These are phyloP conservation scores for Leptoteleia sp. DNA, from an alignment of 1,140 invertebrate species.

Conservation along the genomic window DNA sequence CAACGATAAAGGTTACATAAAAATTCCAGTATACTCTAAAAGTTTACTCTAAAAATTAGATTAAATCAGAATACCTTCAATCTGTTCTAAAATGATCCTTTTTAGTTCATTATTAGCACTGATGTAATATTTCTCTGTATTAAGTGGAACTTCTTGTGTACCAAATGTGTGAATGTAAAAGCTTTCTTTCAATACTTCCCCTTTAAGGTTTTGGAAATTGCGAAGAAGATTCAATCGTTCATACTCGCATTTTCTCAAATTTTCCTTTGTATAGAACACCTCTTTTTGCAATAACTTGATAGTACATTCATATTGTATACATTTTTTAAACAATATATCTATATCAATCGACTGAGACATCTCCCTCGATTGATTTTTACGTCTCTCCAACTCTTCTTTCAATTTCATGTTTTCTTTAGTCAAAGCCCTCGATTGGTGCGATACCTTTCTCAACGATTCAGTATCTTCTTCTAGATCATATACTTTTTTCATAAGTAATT, in stretches of 20 bases:
- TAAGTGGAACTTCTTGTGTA: background rate
- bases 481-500: conserved; percentile 49
- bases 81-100: conserved; percentile 10
- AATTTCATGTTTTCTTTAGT: conserved; percentile 8
- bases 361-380: conserved; percentile 1
- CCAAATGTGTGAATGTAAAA: background rate
- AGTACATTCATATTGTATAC: too few species aligned
- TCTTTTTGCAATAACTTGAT: too few species aligned
- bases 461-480: conserved; percentile 19
- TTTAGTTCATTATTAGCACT: conserved; percentile 13
- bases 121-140: background rate
- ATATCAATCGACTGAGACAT: too few species aligned
- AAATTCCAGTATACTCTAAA: too few species aligned
- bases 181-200: background rate
- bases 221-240: conserved; percentile 1
- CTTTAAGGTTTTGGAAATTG: conserved; percentile 1
- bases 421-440: background rate
- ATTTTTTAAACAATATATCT: too few species aligned
- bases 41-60: too few species aligned
- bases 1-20: too few species aligned
- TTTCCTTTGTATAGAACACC: background rate
- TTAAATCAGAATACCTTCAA: conserved; percentile 9
- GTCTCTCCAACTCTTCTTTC: conserved; percentile 24
- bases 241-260: background rate
- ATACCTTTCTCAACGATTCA: conserved; percentile 40